Evolutionary conservation across 2,797 vertebrate genomes (phyloP), one percentile per base, ranked within the genome.

Genomic region (Trichosurus vulpecula): DNA sequence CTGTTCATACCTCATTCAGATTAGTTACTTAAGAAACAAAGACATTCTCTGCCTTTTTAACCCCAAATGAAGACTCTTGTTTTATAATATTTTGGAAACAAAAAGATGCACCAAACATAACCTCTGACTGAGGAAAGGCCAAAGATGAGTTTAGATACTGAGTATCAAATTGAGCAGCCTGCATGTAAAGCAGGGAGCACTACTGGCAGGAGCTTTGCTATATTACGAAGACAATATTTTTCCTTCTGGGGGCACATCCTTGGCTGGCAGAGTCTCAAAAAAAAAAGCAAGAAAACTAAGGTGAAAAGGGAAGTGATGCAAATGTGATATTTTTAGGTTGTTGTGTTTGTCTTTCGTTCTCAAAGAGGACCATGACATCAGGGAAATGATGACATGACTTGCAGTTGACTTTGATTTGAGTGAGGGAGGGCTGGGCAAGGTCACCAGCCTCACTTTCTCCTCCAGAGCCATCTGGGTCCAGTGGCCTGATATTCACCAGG

Each of bases 241-340:
- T 47, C 41, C 74, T 47, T 8, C 25, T 92, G 19, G 54, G 93
- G 94, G 31, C 41, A 94, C 54, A 1, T 27, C 93, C 92, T 96
- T 30, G 92, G 25, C 93, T 94, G 56, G 94, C 92, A 94, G 10
- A 56, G 92, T 96, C 94, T 93, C 92, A 54, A 56, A 97, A 97
- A 93, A 95, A 92, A 89, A 91, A 96, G 90, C 53, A 93, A 93
- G 22, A 94, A 55, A 95, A 74, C 90, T 87, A 92, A 94, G 93
- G 52, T 6, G 13, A 95, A 94, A 0, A 93, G 55, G 94, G 54
- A 58, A 47, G 61, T 27, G 87, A 92, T 89, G 52, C 52, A 74
- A 92, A 90, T 9, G 57, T 91, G 10, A 19, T 74, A 57, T 92
- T 93, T 96, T n/a, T 41, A 90, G 74, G n/a, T n/a, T n/a, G n/a